phyloP scores from a whole-genome alignment of 2,113 vertebrate species.

The Dunckerocampus dactyliophorus region DNA sequence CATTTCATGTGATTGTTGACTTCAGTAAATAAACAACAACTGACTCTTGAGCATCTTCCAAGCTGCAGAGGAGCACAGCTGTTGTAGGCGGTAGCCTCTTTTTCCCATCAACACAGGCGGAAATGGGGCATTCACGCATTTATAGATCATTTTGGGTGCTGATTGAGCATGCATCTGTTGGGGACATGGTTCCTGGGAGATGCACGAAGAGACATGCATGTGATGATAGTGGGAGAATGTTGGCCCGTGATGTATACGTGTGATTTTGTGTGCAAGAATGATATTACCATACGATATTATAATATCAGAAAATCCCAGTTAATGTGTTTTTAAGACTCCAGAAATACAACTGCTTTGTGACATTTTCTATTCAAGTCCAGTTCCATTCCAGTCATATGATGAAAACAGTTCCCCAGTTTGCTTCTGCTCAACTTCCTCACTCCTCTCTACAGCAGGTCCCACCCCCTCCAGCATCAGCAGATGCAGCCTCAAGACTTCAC shows the following conservation, averaged over 20 bases:
- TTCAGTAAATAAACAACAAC: background rate
- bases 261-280: background rate
- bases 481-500: constrained; percentile 53
- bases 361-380: background rate
- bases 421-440: constrained; percentile 17
- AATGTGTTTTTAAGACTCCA: background rate
- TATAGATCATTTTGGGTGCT: constrained; percentile 44
- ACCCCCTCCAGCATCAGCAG: constrained; percentile 55
- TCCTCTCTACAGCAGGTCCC: constrained; percentile 32
- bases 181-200: constrained; percentile 36
- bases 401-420: constrained; percentile 16
- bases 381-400: background rate
- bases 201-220: constrained; percentile 35
- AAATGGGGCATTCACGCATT: constrained; percentile 55
- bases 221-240: constrained; percentile 34
- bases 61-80: constrained; percentile 13
- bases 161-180: constrained; percentile 33
- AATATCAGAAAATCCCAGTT: background rate
- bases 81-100: constrained; percentile 16
- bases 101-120: constrained; percentile 24
- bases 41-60: constrained; percentile 1
- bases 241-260: constrained; percentile 16
- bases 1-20: background rate
- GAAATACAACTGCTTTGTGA: background rate
- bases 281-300: background rate